phyloP scores from a whole-genome alignment of 2,888 invertebrate species.

The Pandemis cinnamomeana region DNA sequence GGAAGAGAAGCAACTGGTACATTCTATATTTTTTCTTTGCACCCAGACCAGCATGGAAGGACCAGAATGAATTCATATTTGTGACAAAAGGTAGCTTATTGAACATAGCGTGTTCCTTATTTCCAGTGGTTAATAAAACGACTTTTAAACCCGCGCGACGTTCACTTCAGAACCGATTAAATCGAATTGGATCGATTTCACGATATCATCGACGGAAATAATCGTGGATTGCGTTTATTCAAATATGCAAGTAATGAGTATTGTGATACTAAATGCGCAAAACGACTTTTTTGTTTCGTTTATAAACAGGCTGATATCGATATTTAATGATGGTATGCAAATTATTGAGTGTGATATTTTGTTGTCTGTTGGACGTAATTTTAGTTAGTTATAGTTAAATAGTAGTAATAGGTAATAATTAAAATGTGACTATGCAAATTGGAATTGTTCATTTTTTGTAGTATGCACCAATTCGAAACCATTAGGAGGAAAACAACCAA shows the following conservation, averaged over 20 bases:
- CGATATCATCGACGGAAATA: constrained; percentile 1
- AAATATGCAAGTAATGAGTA: constrained; percentile 11
- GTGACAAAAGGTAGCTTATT: constrained; percentile 3
- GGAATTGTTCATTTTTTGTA: too few species aligned
- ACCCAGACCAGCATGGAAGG: too few species aligned
- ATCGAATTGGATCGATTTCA: constrained; percentile 5
- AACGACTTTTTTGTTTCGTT: neutral
- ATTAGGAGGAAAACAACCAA: too few species aligned
- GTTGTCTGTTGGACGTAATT: neutral
- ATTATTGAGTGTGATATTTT: neutral
- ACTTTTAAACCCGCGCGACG: neutral
- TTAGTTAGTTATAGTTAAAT: neutral
- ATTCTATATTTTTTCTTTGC: too few species aligned
- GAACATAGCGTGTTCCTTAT: constrained; percentile 9
- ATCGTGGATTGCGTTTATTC: neutral
- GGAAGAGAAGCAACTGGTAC: too few species aligned
- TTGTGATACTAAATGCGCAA: neutral
- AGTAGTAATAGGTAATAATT: too few species aligned
- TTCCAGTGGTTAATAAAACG: neutral
- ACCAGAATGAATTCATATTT: neutral
- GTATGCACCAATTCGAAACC: too few species aligned
- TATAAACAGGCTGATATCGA: constrained; percentile 8
- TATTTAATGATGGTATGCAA: neutral
- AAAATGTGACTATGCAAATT: too few species aligned
- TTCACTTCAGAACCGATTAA: constrained; percentile 20